phyloP scores from a whole-genome alignment of 2,113 vertebrate species.

The Castor canadensis region DNA sequence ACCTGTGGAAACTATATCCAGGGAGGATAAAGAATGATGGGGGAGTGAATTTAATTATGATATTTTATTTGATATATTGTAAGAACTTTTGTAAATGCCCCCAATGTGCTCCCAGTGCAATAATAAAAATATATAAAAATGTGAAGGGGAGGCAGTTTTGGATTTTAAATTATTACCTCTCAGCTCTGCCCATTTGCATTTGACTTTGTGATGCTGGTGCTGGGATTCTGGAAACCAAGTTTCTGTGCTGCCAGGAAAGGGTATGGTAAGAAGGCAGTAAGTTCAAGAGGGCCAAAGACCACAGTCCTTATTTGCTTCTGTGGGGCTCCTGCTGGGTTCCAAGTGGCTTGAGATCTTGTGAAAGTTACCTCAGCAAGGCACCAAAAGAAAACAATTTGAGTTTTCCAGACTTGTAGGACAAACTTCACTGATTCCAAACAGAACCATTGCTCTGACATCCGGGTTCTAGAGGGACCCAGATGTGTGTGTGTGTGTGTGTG shows the following conservation, averaged over 20 bases:
- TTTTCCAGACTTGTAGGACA: not conserved
- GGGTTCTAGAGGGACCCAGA: accelerated
- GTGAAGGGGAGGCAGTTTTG: not conserved
- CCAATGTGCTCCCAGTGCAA: too few species aligned
- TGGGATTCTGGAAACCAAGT: too few species aligned
- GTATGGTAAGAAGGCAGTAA: not conserved
- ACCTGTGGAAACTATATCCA: too few species aligned
- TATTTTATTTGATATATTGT: too few species aligned
- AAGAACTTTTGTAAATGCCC: too few species aligned
- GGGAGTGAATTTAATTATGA: too few species aligned
- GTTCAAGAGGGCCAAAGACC: not conserved
- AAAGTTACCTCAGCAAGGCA: not conserved
- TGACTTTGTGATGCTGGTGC: not conserved
- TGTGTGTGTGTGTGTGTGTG: too few species aligned
- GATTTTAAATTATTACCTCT: not conserved
- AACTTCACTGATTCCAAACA: not conserved
- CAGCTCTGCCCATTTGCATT: not conserved
- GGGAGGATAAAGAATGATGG: too few species aligned
- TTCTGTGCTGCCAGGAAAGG: not conserved
- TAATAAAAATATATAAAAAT: too few species aligned
- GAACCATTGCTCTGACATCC: not conserved
- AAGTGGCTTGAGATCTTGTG: not conserved
- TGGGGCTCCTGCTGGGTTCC: too few species aligned
- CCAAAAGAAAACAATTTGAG: not conserved
- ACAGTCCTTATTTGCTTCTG: accelerated